A percentile compares a stretch with the other conserved stretches of the same genome.
These are phyloP conservation scores for Seira ritae DNA, from an alignment of 2,888 invertebrate species.

Conservation along the genomic window DNA sequence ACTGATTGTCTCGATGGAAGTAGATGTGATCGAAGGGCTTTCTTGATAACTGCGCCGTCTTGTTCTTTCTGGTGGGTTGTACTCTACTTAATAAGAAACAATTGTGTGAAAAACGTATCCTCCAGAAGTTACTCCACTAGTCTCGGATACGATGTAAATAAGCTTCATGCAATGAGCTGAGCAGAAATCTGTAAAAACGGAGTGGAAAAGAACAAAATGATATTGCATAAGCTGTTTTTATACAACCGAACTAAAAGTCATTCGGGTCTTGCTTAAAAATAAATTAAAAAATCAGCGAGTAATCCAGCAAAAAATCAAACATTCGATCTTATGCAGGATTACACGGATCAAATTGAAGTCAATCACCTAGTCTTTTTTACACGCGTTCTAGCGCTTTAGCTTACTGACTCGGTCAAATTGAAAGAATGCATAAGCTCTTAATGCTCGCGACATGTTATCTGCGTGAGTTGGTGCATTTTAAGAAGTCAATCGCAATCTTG, in stretches of 20 bases:
- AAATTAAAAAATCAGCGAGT: slow-evolving; percentile 8
- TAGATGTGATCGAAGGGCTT: slow-evolving; percentile 49
- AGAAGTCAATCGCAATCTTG: background rate
- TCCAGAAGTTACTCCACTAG: slow-evolving; percentile 51
- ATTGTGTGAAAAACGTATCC: slow-evolving; percentile 46
- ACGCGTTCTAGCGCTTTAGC: background rate
- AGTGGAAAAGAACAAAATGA: background rate
- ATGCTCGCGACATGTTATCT: background rate
- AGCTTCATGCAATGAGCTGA: slow-evolving; percentile 44
- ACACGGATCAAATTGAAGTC: background rate
- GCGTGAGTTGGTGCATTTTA: background rate
- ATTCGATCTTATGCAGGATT: background rate
- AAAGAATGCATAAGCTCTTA: background rate
- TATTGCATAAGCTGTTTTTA: background rate
- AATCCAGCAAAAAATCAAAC: background rate
- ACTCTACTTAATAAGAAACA: slow-evolving; percentile 37
- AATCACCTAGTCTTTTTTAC: background rate
- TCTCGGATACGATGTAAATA: slow-evolving; percentile 48
- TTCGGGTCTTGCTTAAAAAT: background rate
- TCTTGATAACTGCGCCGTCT: slow-evolving; percentile 65
- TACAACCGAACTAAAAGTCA: background rate
- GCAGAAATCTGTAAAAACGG: background rate
- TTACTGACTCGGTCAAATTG: background rate
- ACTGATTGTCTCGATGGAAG: slow-evolving; percentile 50
- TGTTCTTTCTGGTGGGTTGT: slow-evolving; percentile 30